Evolutionary conservation across 2,113 vertebrate genomes (phyloP).

Genomic region (Trogon melanurus): DNA sequence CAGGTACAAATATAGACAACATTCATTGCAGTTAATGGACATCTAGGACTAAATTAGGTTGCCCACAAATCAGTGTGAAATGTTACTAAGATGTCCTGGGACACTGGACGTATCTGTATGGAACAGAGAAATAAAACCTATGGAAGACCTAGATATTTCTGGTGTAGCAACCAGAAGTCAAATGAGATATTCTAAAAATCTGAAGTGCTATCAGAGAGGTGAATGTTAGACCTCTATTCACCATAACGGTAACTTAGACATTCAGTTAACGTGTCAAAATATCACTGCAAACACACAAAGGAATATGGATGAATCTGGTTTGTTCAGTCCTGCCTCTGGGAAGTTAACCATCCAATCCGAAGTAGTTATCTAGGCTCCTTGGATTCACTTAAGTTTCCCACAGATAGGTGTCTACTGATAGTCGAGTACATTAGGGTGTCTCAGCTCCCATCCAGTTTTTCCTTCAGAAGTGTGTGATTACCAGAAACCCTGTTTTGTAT

Average conservation of each 20-base stretch:
- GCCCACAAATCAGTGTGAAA: background rate
- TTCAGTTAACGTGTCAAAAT: background rate
- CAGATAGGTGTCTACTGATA: background rate
- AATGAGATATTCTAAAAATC: background rate
- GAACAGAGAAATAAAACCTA: background rate
- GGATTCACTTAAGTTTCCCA: background rate
- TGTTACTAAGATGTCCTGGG: background rate
- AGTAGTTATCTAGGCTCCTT: background rate
- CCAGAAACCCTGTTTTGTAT: background rate
- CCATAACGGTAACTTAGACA: background rate
- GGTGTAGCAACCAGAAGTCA: background rate
- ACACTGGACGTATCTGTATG: fast-evolving
- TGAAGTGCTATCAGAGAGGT: background rate
- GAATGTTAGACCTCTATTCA: background rate
- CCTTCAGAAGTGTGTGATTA: background rate
- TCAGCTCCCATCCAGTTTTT: background rate
- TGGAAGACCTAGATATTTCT: background rate
- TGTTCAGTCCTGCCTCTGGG: background rate
- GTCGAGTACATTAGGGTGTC: background rate
- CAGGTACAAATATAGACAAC: background rate
- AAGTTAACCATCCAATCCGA: fast-evolving
- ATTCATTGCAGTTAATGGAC: background rate
- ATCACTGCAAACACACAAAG: background rate
- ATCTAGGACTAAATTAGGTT: background rate
- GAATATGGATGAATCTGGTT: background rate